Conservation (phyloP, 2,888 invertebrate species). For the Melangyna quadrimaculata region DNA sequence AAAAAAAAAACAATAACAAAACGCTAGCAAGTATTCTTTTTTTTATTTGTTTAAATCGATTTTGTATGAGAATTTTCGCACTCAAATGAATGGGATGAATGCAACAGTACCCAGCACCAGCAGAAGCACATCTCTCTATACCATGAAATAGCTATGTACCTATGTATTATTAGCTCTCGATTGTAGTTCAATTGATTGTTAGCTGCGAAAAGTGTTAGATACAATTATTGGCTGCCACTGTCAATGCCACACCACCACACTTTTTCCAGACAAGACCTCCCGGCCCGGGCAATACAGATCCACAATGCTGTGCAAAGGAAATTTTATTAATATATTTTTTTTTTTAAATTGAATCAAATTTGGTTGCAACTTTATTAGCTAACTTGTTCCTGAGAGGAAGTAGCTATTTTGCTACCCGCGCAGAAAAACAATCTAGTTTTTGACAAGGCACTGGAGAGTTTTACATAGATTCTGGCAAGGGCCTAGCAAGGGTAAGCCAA, state of each 20-base stretch:
- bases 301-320: not conserved
- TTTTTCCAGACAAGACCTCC: not conserved
- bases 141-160: not conserved
- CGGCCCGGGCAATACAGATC: not conserved
- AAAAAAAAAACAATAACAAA: not conserved
- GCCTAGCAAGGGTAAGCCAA: no score
- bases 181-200: conserved; percentile 59
- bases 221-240: conserved; percentile 1
- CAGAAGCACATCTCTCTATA: not conserved
- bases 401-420: no score
- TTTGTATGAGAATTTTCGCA: conserved; percentile 55
- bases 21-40: not conserved
- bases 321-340: not conserved
- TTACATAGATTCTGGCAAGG: no score
- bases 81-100: conserved; percentile 18
- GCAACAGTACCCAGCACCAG: no score
- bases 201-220: conserved; percentile 21
- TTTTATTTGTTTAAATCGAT: conserved; percentile 27
- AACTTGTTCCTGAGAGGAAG: no score
- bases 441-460: no score
- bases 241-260: not conserved
- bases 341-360: not conserved
- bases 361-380: no score
- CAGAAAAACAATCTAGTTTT: no score
- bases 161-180: conserved; percentile 35